phyloP scores from a whole-genome alignment of 2,888 invertebrate genomes.

The Elegia similella region DNA sequence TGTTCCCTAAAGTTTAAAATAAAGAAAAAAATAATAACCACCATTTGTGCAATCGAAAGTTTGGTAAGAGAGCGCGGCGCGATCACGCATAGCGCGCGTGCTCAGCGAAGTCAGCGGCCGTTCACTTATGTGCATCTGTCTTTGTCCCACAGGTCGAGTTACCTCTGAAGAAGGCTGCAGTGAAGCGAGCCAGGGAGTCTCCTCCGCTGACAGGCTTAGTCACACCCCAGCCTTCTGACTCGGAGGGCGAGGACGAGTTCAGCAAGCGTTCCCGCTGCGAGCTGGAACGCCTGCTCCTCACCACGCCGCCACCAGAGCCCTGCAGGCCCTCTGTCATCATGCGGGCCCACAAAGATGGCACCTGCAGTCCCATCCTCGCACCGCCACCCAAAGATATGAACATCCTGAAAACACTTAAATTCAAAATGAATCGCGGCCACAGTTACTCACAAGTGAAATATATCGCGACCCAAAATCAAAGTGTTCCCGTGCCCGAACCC shows the following conservation, averaged over 20 bases:
- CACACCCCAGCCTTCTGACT: slow-evolving; percentile 93
- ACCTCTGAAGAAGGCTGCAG: slow-evolving; percentile 65
- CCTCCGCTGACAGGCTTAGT: slow-evolving; percentile 73
- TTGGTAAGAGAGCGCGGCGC: slow-evolving; percentile 48
- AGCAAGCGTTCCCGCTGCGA: slow-evolving; percentile 74
- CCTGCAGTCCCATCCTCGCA: slow-evolving; percentile 80
- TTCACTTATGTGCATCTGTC: slow-evolving; percentile 65
- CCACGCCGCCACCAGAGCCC: slow-evolving; percentile 81
- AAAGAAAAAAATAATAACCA: slow-evolving; percentile 25
- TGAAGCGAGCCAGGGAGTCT: slow-evolving; percentile 61
- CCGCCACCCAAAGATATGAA: slow-evolving; percentile 73
- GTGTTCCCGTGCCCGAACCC: slow-evolving; percentile 33
- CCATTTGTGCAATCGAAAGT: slow-evolving; percentile 70
- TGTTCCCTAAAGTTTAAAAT: slow-evolving; percentile 6
- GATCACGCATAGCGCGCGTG: slow-evolving; percentile 73
- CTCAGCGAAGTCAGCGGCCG: slow-evolving; percentile 55
- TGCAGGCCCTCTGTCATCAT: slow-evolving; percentile 89
- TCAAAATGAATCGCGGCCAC: slow-evolving; percentile 86
- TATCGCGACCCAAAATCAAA: slow-evolving; percentile 65
- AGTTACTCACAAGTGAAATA: slow-evolving; percentile 84
- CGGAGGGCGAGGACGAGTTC: slow-evolving; percentile 86
- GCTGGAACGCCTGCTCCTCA: slow-evolving; percentile 76
- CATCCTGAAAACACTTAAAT: slow-evolving; percentile 86
- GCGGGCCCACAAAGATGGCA: slow-evolving; percentile 91
- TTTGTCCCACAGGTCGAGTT: slow-evolving; percentile 73